Evolutionary conservation across 2,888 invertebrate genomes (phyloP), one percentile per base, ranked within the genome.

Genomic region (Corbicula japonica): DNA sequence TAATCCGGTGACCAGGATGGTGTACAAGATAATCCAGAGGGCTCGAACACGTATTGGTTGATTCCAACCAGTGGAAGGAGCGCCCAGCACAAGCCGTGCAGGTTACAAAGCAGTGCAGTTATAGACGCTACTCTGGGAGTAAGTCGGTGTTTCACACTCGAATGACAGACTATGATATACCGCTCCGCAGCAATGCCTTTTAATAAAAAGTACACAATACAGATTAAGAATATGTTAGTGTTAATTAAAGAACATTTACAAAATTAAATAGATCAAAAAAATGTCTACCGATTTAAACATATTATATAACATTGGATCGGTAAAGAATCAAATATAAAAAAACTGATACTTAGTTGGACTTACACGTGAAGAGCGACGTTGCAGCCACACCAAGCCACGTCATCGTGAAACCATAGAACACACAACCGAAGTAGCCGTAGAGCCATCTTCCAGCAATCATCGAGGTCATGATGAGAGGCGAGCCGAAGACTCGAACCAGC

Each of bases 71-170:
- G 50, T 3, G 70, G 70, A 3, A 28, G 23, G 15, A 70, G n/a
- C 1, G 70, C 70, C 70, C 70, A 70, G 21, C 28, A 23, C 15
- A 70, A 34, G 1, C 70, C 70, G 28, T 70, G 70, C 6, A 61
- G 12, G 61, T 30, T 38, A 28, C 61, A 61, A 26, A n/a, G 4
- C 4, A 61, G 23, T 15, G 23, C 38, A 10, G n/a, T 21, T 10
- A 12, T 8, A 26, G 21, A 12, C 21, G 23, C 21, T n/a, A 21
- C 23, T 18, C 15, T 10, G 5, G 5, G 5, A 18, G 61, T 61
- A 10, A 61, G 21, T 10, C 41, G n/a, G 18, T 26, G 26, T 8
- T 28, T 2, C 3, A 41, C 4, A 21, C 41, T n/a, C 34, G 60
- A 23, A 6, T 44, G 48, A 18, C 46, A 44, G 21, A 70, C 38